phyloP scores from a whole-genome alignment of 2,113 vertebrate genomes.

The Lanius ludovicianus region DNA sequence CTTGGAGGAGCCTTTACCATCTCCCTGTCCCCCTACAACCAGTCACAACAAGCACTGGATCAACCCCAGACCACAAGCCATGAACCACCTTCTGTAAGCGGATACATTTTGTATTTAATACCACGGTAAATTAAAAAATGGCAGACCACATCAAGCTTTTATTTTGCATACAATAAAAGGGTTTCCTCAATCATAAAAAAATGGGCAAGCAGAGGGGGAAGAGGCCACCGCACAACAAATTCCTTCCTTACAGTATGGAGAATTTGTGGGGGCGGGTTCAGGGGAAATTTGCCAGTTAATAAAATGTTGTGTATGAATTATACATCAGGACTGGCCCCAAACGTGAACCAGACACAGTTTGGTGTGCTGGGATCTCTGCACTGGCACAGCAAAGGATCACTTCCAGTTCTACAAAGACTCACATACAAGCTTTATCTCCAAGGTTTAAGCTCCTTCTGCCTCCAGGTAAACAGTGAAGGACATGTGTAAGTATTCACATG shows the following conservation, averaged over 20 bases:
- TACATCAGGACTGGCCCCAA: conserved; percentile 20
- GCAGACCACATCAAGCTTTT: conserved; percentile 60
- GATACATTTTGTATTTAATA: conserved; percentile 54
- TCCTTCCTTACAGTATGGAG: conserved; percentile 48
- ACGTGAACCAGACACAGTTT: conserved; percentile 34
- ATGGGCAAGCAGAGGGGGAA: conserved; percentile 40
- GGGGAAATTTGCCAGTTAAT: conserved; percentile 63
- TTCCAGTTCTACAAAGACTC: background rate
- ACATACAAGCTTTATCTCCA: conserved; percentile 27
- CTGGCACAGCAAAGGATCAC: background rate
- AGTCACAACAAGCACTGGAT: background rate
- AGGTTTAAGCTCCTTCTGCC: conserved; percentile 21
- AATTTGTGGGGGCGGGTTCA: background rate
- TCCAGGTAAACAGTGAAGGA: conserved; percentile 1
- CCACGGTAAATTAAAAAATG: conserved; percentile 53
- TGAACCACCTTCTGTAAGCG: conserved; percentile 16
- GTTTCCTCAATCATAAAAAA: conserved; percentile 60
- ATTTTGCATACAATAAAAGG: conserved; percentile 53
- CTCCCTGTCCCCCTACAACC: background rate
- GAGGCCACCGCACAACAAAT: conserved; percentile 56
- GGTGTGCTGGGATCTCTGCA: conserved; percentile 30
- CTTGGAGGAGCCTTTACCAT: background rate
- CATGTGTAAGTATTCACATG: conserved; percentile 3
- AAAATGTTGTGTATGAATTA: conserved; percentile 50
- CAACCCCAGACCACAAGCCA: conserved; percentile 34